phyloP scores from a whole-genome alignment of 2,888 invertebrate species.

The Pammene fasciana region DNA sequence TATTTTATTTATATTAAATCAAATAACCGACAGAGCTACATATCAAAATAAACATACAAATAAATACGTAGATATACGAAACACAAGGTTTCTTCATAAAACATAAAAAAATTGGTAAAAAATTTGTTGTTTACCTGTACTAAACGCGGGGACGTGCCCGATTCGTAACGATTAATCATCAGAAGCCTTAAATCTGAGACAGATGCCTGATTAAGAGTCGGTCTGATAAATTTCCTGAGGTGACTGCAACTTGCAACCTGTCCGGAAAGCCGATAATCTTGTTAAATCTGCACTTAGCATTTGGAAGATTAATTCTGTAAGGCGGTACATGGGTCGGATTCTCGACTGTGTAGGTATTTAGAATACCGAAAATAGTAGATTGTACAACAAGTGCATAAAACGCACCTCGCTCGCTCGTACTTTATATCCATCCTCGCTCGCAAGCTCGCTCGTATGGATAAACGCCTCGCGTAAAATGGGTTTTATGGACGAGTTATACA shows the following conservation, averaged over 20 bases:
- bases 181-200: slow-evolving; percentile 50
- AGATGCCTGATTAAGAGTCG: slow-evolving; percentile 28
- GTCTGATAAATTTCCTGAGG: slow-evolving; percentile 39
- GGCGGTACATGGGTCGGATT: slow-evolving; percentile 3
- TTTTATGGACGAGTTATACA: no score
- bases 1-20: no score
- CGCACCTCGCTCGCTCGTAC: no score
- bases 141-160: slow-evolving; percentile 39
- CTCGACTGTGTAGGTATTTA: background rate
- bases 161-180: slow-evolving; percentile 58
- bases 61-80: no score
- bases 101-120: background rate
- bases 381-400: no score
- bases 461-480: no score
- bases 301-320: slow-evolving; percentile 38
- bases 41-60: no score
- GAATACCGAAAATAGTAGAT: no score
- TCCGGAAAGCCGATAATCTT: slow-evolving; percentile 41
- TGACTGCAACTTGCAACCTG: slow-evolving; percentile 41
- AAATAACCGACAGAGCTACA: no score
- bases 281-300: slow-evolving; percentile 43
- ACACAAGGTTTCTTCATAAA: no score
- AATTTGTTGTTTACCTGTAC: slow-evolving; percentile 5
- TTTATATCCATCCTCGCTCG: no score
- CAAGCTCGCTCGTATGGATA: no score